Evolutionary conservation across 2,113 vertebrate genomes (phyloP).

Genomic region (Irena cyanogastra): DNA sequence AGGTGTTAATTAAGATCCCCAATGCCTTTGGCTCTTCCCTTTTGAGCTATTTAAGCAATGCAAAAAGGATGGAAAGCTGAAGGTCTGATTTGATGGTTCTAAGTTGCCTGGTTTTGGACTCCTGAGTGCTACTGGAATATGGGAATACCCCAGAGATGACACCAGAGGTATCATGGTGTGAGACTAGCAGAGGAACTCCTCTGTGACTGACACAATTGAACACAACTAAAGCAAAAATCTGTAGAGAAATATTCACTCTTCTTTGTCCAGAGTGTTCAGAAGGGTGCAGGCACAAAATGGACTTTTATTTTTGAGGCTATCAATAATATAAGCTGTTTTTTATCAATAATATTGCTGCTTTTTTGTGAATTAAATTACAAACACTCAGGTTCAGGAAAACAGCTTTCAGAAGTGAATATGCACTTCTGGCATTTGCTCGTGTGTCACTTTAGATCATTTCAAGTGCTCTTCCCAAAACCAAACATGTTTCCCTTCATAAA

Average conservation of each 20-base stretch:
- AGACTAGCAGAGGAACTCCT: background rate
- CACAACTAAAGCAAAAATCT: background rate
- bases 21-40: background rate
- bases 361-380: background rate
- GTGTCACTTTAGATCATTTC: background rate
- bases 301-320: background rate
- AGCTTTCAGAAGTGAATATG: background rate
- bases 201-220: accelerated
- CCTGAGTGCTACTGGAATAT: background rate
- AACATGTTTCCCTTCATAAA: slow-evolving; percentile 28
- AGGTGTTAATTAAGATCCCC: background rate
- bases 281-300: background rate
- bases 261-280: background rate
- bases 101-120: background rate
- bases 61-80: background rate
- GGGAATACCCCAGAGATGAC: background rate
- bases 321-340: background rate
- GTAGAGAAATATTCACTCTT: background rate
- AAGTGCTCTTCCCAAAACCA: slow-evolving; percentile 17
- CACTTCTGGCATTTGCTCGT: background rate
- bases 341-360: background rate
- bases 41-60: background rate
- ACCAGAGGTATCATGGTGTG: background rate
- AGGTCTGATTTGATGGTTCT: background rate
- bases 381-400: background rate